Evolutionary conservation across 2,113 vertebrate species (phyloP).

Genomic region (Oostethus manadensis): DNA sequence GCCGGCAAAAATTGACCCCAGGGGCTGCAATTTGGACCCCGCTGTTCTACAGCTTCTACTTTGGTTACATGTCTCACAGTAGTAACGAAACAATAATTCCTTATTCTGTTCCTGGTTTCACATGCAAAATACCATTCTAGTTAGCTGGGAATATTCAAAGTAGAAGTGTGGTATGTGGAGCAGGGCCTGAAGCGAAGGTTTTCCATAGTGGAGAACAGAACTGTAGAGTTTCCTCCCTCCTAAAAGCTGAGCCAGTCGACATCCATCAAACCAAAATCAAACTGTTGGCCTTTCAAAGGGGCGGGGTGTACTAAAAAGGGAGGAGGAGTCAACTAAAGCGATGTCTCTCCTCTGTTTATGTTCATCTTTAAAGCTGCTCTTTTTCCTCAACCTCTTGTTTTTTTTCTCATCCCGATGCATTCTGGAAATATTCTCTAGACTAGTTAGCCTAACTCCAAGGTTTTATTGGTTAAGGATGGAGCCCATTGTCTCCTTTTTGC

Average conservation of each 20-base stretch:
- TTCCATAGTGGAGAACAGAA: constrained; percentile 53
- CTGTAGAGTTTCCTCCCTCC: constrained; percentile 24
- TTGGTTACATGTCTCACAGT: no score
- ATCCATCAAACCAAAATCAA: constrained; percentile 44
- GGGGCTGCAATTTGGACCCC: no score
- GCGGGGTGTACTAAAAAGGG: constrained; percentile 31
- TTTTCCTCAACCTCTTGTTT: background rate
- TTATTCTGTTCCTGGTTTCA: background rate
- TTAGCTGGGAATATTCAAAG: constrained; percentile 22
- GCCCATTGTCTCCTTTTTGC: constrained; percentile 27
- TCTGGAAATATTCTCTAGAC: background rate
- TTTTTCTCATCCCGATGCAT: background rate
- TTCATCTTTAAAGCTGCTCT: constrained; percentile 16
- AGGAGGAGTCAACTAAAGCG: constrained; percentile 26
- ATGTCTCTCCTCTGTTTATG: constrained; percentile 31
- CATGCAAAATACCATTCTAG: constrained; percentile 17
- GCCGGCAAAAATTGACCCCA: no score
- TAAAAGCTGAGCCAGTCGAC: constrained; percentile 31
- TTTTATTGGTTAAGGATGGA: constrained; percentile 9
- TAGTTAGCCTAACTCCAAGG: background rate
- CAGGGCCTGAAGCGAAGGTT: constrained; percentile 38
- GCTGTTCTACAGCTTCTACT: no score
- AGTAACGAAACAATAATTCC: no score
- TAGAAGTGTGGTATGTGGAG: constrained; percentile 42
- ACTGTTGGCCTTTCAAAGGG: constrained; percentile 33